A percentile compares a stretch with the other conserved stretches of the same genome.
Evolutionary conservation across 2,113 vertebrate genomes (phyloP).

Genomic region (Triplophysa tibetana): DNA sequence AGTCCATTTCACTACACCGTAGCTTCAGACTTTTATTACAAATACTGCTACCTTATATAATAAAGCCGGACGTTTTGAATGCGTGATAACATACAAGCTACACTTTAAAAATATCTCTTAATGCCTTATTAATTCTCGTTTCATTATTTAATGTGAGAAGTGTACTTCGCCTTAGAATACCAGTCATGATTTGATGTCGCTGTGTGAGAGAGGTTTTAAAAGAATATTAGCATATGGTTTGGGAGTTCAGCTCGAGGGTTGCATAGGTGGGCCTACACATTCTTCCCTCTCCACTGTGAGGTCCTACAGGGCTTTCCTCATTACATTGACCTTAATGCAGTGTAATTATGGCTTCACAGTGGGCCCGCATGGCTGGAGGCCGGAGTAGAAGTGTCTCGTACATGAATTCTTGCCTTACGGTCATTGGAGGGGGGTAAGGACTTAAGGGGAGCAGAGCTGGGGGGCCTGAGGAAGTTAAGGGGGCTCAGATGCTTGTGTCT

Average conservation of each 20-base stretch:
- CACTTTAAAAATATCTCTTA: background rate
- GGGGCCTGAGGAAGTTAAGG: slow-evolving; percentile 13
- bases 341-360: slow-evolving; percentile 56
- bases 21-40: background rate
- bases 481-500: slow-evolving; percentile 43
- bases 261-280: slow-evolving; percentile 35
- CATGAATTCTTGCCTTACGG: slow-evolving; percentile 39
- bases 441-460: slow-evolving; percentile 17
- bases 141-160: slow-evolving; percentile 9
- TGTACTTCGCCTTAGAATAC: slow-evolving; percentile 2
- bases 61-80: background rate
- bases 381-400: slow-evolving; percentile 41
- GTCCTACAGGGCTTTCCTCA: slow-evolving; percentile 46
- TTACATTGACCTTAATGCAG: slow-evolving; percentile 54
- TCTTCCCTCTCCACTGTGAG: slow-evolving; percentile 33
- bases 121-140: slow-evolving; percentile 18
- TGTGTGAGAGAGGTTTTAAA: slow-evolving; percentile 15
- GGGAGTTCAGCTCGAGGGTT: slow-evolving; percentile 26
- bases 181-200: background rate
- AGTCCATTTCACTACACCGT: slow-evolving; percentile 37
- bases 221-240: slow-evolving; percentile 30
- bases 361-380: slow-evolving; percentile 43
- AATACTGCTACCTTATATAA: background rate
- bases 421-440: slow-evolving; percentile 46
- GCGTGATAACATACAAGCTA: background rate